Evolutionary conservation across 2,888 invertebrate species (phyloP).

Genomic region (Pteria penguin): DNA sequence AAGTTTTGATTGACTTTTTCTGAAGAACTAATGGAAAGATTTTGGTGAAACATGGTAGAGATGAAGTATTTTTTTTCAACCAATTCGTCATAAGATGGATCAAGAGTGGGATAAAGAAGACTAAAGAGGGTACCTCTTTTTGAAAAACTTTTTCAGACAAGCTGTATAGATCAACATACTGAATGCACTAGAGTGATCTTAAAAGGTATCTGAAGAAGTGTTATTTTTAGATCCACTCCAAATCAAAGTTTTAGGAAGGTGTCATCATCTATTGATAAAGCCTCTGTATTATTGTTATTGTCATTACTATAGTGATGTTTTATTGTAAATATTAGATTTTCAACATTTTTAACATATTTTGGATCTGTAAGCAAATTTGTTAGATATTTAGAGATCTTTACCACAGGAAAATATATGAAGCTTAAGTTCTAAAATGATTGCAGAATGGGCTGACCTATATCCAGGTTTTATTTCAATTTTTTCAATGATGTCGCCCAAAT

Average conservation of each 20-base stretch:
- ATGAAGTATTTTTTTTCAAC: no score
- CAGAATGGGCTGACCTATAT: conserved; percentile 10
- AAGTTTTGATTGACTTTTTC: not conserved
- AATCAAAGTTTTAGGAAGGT: no score
- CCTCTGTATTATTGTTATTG: not conserved
- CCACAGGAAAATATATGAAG: conserved; percentile 6
- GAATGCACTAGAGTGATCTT: no score
- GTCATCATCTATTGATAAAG: not conserved
- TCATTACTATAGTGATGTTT: not conserved
- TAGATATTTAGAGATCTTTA: conserved; percentile 15
- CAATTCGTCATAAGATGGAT: no score
- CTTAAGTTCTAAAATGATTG: conserved; percentile 14
- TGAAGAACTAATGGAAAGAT: no score
- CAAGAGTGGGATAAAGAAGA: no score
- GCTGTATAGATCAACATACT: no score
- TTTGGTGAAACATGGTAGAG: no score
- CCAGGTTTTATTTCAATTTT: conserved; percentile 7
- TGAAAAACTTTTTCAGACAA: no score
- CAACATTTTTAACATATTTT: not conserved
- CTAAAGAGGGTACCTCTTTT: no score
- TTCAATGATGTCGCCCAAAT: not conserved
- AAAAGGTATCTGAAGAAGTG: no score
- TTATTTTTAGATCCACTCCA: no score
- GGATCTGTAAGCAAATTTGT: not conserved
- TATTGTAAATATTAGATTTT: not conserved